Percentiles rank a stretch among this genome's conserved stretches.
These are phyloP conservation scores for Amphipyra tragopoginis DNA, from an alignment of 2,888 invertebrate species.

Conservation along the genomic window DNA sequence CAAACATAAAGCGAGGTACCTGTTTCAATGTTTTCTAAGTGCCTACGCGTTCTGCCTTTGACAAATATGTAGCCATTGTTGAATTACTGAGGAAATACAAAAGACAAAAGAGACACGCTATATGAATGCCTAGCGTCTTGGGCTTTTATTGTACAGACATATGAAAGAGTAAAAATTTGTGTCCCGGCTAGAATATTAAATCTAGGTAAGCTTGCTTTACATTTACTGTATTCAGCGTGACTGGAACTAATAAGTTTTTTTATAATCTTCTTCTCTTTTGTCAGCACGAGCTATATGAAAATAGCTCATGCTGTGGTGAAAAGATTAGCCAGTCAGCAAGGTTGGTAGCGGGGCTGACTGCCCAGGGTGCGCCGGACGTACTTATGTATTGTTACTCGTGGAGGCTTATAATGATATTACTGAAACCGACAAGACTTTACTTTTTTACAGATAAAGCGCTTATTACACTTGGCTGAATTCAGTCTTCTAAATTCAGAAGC, in stretches of 20 bases:
- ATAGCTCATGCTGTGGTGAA: no score
- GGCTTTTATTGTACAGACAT: slow-evolving; percentile 55
- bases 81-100: slow-evolving; percentile 73
- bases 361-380: no score
- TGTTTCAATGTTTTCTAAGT: slow-evolving; percentile 78
- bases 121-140: slow-evolving; percentile 71
- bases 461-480: no score
- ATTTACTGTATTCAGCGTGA: slow-evolving; percentile 14
- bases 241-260: background rate
- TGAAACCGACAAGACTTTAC: no score
- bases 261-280: no score
- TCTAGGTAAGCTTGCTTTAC: slow-evolving; percentile 30
- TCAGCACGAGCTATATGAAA: no score
- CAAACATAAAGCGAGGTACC: slow-evolving; percentile 75
- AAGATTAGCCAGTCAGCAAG: no score
- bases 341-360: no score
- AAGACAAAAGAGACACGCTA: slow-evolving; percentile 77
- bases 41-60: slow-evolving; percentile 75
- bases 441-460: background rate
- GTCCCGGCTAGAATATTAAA: slow-evolving; percentile 54
- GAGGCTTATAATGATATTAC: no score
- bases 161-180: slow-evolving; percentile 55
- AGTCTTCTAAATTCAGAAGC: no score
- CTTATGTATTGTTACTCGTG: no score
- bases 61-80: slow-evolving; percentile 83